Base-by-base conservation (phyloP, 1,140 invertebrate genomes). In the Callitettix versicolor region DNA sequence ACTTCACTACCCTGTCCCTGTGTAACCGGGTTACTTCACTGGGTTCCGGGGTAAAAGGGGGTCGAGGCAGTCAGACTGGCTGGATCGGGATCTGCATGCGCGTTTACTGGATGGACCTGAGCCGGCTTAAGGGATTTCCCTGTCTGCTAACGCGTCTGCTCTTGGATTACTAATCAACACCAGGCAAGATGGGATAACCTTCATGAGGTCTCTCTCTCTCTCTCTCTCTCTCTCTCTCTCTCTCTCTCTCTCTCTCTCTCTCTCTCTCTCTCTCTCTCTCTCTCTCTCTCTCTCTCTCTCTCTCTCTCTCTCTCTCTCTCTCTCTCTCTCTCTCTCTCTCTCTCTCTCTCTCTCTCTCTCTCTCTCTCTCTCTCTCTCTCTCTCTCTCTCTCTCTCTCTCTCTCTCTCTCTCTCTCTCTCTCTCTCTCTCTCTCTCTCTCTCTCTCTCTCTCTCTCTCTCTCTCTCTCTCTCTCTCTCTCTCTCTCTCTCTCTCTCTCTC, bases 191-290 rank as follows among this genome's bases (percentile, higher is more conserved):
- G n/a, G n/a, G n/a, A n/a, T n/a, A n/a, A n/a, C n/a, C n/a, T n/a
- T n/a, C n/a, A n/a, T n/a, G n/a, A n/a, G n/a, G n/a, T n/a, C n/a
- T n/a, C n/a, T n/a, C n/a, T n/a, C n/a, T n/a, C n/a, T n/a, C n/a
- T n/a, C n/a, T n/a, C n/a, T 47, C 44, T 47, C 44, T 47, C 44
- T 47, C 44, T 47, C 44, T 47, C 44, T 47, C 44, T 47, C 44
- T 47, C 44, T 26, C 44, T 47, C 44, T 47, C 44, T 47, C 44
- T 47, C 44, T 47, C 44, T 47, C 44, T 47, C 44, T 47, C 44
- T 47, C 44, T 47, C 44, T 47, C 44, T 47, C 44, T 47, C 44
- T 47, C 44, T 47, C 44, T 47, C 44, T 47, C 44, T 47, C 44
- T 47, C 44, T 47, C 44, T 47, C 44, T 47, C 44, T 47, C 44